Base-by-base conservation (phyloP, 2,113 vertebrate species). In the Cyrtonyx montezumae region DNA sequence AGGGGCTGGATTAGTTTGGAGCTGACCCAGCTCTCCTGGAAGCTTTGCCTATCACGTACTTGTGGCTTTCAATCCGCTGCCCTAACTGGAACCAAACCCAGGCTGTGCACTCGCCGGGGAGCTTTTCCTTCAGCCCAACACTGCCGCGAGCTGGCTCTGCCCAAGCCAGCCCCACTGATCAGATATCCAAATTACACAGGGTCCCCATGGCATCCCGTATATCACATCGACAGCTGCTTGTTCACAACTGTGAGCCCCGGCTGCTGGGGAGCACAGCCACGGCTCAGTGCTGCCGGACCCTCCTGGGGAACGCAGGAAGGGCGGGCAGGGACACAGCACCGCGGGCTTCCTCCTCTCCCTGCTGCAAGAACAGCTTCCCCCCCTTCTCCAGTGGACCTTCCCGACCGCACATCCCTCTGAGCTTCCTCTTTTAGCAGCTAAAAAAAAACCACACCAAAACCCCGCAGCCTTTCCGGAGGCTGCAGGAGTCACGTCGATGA, bases 1-100 rank as follows among this genome's bases (percentile, higher is more conserved):
- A 12, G 85, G 87, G 93, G 86, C 58, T 92, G 93, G 87, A 74
- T 95, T 91, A 91, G 37, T 59, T 94, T 97, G 94, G 88, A 93
- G 55, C 68, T 37, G 67, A 18, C 94, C 94, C 90, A 94, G 70
- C 79, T 84, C 92, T 42, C 23, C 3, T 1, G 88, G 71, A 89
- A 78, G 59, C 69, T 82, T 82, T 67, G 83, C 89, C 89, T 63
- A 59, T 22, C 93, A 40, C 49, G 0, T 40, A 4, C 34, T 49
- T 12, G 66, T 55, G 80, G 63, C 58, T 96, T 94, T 82, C 95
- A 85, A 56, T 86, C 80, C 59, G 34, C 93, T 84, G 58, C n/a
- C 84, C 56, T 32, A 51, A 70, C 66, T 55, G 43, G 76, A 75
- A 93, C 86, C 58, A 58, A 79, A 48, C 69, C 82, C 68, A 4